Base-by-base conservation (phyloP, 1,140 invertebrate species). In the Muscidifurax raptorellus region DNA sequence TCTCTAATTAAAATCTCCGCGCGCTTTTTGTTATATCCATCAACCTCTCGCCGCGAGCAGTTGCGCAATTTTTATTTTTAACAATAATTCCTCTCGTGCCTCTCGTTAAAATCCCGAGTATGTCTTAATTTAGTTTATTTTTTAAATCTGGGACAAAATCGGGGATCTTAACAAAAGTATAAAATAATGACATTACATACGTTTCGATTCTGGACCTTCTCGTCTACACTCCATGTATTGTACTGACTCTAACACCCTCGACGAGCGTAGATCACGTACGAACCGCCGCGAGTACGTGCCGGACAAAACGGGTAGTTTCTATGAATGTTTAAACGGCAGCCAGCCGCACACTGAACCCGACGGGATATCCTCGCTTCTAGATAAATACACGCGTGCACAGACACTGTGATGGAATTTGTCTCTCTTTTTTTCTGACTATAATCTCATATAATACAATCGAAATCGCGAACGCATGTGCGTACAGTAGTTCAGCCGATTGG, bases 221-320 rank as follows among this genome's bases (percentile, higher is more conserved):
- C 52, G 52, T 12, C 12, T 32, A 32, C 36, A 40, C 36, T n/a
- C n/a, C n/a, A n/a, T n/a, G n/a, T 36, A 40, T 47, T 47, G 6
- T n/a, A n/a, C 10, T 13, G n/a, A 30, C 36, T 40, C 6, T 25
- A 79, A 67, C 3, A 69, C 4, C 30, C 59, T 27, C 28, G 78
- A 71, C 27, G 78, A 80, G 80, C 25, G 44, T 59, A 72, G 47
- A 81, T 81, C 69, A 74, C 67, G 69, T 81, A 74, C 69, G n/a
- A 18, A 30, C 18, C 52, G 44, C 67, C 27, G 71, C 67, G 40
- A 72, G 13, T 72, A 81, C 69, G 69, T 74, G 69, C 64, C 28
- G 28, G 28, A 44, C 36, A 59, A 59, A 74, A 74, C 44, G 44
- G 64, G 69, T 74, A 72, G 79, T 81, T 81, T 74, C 47, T 59